Conservation (phyloP, 2,888 invertebrate species). For the Lamellibrachia columna region DNA sequence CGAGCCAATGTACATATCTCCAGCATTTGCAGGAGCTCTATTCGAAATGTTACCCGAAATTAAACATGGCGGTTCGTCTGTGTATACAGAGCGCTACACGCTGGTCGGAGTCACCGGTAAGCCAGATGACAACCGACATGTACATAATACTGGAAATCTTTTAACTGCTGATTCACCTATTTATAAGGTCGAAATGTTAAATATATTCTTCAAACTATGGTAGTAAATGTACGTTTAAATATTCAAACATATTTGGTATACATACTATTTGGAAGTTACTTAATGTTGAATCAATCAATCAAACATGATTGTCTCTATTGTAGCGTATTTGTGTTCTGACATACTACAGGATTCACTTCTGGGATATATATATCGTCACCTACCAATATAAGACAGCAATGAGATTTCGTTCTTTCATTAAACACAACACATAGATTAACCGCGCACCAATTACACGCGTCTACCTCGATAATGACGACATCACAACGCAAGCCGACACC, state of each 20-base stretch:
- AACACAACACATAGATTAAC: not conserved
- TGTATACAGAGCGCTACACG: not conserved
- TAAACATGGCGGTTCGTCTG: not conserved
- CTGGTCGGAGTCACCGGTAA: not conserved
- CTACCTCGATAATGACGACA: not conserved
- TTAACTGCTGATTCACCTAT: not conserved
- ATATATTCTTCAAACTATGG: not conserved
- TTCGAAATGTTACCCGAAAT: not conserved
- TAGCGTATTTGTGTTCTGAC: not conserved
- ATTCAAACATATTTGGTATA: not conserved
- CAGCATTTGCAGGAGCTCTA: not conserved
- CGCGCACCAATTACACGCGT: not conserved
- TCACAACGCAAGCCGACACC: not conserved
- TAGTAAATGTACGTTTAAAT: not conserved
- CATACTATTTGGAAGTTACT: not conserved
- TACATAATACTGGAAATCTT: not conserved
- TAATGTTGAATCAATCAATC: not conserved
- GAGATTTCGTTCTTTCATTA: not conserved
- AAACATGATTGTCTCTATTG: not conserved
- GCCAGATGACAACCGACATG: not conserved
- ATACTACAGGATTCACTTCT: not conserved
- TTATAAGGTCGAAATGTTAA: not conserved
- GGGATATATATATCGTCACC: not conserved
- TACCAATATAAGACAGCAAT: not conserved
- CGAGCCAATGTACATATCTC: not conserved